Percentiles rank a stretch among this genome's conserved stretches.
These are phyloP conservation scores for Gisinianus flammeolus DNA, from an alignment of 2,888 invertebrate species.

Conservation along the genomic window DNA sequence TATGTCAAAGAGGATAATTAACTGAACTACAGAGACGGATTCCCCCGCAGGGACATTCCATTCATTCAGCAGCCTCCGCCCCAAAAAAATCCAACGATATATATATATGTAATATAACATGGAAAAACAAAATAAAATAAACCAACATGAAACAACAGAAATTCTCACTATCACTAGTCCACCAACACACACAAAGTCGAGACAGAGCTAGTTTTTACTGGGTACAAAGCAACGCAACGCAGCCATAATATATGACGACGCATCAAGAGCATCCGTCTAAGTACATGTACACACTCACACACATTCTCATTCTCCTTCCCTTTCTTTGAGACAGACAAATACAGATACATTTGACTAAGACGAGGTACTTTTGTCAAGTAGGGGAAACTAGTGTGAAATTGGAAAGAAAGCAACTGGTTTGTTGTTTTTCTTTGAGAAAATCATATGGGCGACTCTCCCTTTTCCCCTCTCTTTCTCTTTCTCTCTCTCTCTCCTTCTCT, in stretches of 20 bases:
- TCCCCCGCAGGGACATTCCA: slow-evolving; percentile 16
- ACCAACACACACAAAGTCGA: not conserved
- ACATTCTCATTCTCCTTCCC: not conserved
- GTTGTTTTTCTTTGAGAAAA: not conserved
- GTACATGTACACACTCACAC: not conserved
- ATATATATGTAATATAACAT: not conserved
- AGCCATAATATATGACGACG: not conserved
- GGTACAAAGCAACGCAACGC: no score
- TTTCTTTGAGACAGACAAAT: no score
- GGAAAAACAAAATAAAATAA: not conserved
- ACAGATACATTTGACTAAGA: no score
- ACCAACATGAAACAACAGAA: no score
- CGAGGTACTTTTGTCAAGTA: no score
- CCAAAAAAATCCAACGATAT: not conserved
- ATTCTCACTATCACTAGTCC: no score
- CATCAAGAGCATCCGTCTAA: not conserved
- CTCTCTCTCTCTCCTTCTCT: not conserved
- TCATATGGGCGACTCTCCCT: not conserved
- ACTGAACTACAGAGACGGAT: slow-evolving; percentile 20
- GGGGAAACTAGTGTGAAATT: slow-evolving; percentile 6
- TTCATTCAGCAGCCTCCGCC: no score
- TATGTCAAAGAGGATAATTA: slow-evolving; percentile 11
- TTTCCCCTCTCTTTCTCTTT: not conserved
- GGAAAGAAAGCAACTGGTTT: slow-evolving; percentile 5
- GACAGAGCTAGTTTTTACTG: not conserved